Conservation (phyloP, 2,888 invertebrate species). For the Spisula subtruncata region DNA sequence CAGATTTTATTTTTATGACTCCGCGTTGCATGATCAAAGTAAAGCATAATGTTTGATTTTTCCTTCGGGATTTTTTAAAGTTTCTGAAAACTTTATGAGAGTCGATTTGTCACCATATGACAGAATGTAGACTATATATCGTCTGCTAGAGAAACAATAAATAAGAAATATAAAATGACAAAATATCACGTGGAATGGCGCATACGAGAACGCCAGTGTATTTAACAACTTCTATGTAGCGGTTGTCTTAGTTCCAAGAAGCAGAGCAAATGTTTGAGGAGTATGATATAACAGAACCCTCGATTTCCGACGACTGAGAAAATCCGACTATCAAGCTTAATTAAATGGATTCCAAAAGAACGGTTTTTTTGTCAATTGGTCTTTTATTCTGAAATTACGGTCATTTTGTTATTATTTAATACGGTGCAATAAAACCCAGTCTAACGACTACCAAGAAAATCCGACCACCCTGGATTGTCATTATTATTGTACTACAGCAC, state of each 20-base stretch:
- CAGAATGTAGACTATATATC: conserved; percentile 15
- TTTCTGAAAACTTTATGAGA: conserved; percentile 18
- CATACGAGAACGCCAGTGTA: too few relatives aligned
- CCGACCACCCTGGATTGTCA: too few relatives aligned
- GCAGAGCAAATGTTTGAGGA: too few relatives aligned
- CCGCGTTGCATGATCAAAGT: conserved; percentile 40
- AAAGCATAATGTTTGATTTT: conserved; percentile 41
- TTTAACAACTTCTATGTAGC: too few relatives aligned
- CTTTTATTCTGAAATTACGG: too few relatives aligned
- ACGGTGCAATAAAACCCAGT: too few relatives aligned
- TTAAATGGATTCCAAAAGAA: too few relatives aligned
- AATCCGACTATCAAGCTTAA: neutral
- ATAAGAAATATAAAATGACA: conserved; percentile 9
- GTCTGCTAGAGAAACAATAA: neutral
- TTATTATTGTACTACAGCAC: too few relatives aligned
- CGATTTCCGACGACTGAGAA: neutral
- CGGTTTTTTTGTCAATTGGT: too few relatives aligned
- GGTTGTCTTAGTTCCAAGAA: too few relatives aligned
- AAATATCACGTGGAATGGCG: neutral
- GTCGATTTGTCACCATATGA: conserved; percentile 20
- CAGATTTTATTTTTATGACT: conserved; percentile 37
- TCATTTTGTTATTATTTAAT: too few relatives aligned
- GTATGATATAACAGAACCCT: neutral
- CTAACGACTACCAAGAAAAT: too few relatives aligned
- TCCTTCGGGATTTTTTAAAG: conserved; percentile 43